Conservation (phyloP, 1,140 invertebrate genomes). For the Zaprionus ornatus region DNA sequence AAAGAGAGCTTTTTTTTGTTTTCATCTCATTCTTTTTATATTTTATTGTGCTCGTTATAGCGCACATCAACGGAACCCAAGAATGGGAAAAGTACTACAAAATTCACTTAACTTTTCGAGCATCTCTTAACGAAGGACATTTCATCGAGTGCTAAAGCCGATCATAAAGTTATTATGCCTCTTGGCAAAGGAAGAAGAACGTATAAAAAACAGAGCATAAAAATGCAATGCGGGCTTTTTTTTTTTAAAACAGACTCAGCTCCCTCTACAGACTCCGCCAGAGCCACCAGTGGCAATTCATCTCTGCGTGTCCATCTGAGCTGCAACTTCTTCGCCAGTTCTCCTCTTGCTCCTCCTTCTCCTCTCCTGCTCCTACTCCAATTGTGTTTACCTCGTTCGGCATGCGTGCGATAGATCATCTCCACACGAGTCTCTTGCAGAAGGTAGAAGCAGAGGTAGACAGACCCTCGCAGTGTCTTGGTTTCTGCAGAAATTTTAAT, state of each 20-base stretch:
- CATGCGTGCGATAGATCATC: constrained; percentile 76
- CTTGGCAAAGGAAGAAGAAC: not conserved
- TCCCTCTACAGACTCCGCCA: constrained; percentile 7
- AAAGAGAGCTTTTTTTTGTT: too few relatives aligned
- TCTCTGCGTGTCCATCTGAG: constrained; percentile 37
- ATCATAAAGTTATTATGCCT: constrained; percentile 2
- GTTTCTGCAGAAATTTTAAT: constrained; percentile 73
- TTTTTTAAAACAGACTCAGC: constrained; percentile 34
- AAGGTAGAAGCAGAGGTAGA: not conserved
- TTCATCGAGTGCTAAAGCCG: not conserved
- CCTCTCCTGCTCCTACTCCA: constrained; percentile 38
- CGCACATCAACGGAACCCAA: too few relatives aligned
- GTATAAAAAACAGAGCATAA: not conserved
- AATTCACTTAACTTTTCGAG: not conserved
- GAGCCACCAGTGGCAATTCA: constrained; percentile 20
- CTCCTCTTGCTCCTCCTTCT: not conserved
- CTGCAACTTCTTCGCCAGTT: constrained; percentile 9
- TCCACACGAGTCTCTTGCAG: constrained; percentile 27
- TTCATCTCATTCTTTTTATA: too few relatives aligned
- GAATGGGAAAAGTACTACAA: not conserved
- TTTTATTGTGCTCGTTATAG: too few relatives aligned
- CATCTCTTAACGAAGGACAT: not conserved
- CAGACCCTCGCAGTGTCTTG: constrained; percentile 10
- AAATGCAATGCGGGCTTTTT: constrained; percentile 24
- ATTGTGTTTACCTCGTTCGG: constrained; percentile 67